Evolutionary conservation across 37 sponge, comb jelly and placozoan genomes (phyloP).

Genomic region (Hormiphora californensis): DNA sequence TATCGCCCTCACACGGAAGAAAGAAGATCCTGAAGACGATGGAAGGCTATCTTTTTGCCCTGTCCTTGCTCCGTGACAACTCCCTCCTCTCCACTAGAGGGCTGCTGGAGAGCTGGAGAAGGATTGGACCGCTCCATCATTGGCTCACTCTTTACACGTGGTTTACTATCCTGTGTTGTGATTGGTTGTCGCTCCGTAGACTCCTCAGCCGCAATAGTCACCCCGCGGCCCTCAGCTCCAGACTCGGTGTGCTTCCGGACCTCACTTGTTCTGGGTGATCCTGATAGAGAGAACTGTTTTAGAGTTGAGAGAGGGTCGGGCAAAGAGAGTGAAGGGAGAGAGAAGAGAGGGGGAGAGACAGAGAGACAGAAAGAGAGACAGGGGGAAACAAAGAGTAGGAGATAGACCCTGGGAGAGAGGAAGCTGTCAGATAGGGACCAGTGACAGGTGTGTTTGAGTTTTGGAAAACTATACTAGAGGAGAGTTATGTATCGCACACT

Average conservation of each 20-base stretch:
- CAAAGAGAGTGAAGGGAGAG: background rate
- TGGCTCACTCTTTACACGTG: background rate
- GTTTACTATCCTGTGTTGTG: background rate
- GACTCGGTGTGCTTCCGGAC: constrained; percentile 10
- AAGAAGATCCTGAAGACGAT: background rate
- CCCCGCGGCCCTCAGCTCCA: background rate
- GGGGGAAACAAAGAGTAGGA: no score
- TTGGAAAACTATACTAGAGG: no score
- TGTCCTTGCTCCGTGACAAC: background rate
- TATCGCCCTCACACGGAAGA: constrained; percentile 6
- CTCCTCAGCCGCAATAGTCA: background rate
- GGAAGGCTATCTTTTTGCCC: constrained; percentile 5
- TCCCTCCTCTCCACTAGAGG: background rate
- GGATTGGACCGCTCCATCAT: background rate
- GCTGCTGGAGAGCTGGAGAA: background rate
- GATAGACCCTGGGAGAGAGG: no score
- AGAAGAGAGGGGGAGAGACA: background rate
- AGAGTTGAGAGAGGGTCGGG: no score
- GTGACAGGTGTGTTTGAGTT: no score
- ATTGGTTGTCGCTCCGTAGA: background rate
- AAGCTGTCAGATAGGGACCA: no score
- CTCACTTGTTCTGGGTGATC: constrained; percentile 1
- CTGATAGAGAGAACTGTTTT: no score
- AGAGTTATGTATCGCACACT: no score
- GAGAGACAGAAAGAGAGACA: background rate